Conservation (phyloP, 2,113 vertebrate species). For the Prolemur simus region DNA sequence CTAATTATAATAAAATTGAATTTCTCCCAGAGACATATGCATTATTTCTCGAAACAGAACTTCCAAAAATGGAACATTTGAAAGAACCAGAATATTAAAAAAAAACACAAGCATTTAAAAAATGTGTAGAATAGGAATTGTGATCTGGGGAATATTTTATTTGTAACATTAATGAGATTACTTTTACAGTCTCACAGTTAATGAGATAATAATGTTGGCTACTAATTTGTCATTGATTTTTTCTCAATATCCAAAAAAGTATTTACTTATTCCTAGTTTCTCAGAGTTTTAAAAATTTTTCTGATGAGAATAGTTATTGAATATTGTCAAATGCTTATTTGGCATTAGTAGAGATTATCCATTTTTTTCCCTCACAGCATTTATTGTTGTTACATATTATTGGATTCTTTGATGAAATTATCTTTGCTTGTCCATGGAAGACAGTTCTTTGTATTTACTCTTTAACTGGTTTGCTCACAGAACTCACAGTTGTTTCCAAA, state of each 20-base stretch:
- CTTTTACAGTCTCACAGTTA: not conserved
- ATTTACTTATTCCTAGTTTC: not conserved
- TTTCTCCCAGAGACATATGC: not conserved
- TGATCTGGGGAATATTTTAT: not conserved
- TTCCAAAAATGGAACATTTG: not conserved
- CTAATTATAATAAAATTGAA: slow-evolving; percentile 5
- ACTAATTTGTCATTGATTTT: not conserved
- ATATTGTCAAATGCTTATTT: not conserved
- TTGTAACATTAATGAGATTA: not conserved
- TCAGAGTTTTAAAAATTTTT: not conserved
- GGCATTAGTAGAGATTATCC: not conserved
- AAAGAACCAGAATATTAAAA: not conserved
- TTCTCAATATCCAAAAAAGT: not conserved
- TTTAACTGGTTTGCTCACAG: not conserved
- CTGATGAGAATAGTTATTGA: not conserved
- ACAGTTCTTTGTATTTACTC: not conserved
- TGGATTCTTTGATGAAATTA: not conserved
- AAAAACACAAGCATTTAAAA: not conserved
- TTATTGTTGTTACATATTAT: not conserved
- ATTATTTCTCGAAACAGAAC: slow-evolving; percentile 1
- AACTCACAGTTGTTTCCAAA: not conserved
- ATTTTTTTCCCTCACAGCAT: not conserved
- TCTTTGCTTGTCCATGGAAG: not conserved
- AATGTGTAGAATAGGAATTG: not conserved
- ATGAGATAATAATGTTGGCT: not conserved